phyloP scores from a whole-genome alignment of 2,888 invertebrate species.

The Idaea dimidiata region DNA sequence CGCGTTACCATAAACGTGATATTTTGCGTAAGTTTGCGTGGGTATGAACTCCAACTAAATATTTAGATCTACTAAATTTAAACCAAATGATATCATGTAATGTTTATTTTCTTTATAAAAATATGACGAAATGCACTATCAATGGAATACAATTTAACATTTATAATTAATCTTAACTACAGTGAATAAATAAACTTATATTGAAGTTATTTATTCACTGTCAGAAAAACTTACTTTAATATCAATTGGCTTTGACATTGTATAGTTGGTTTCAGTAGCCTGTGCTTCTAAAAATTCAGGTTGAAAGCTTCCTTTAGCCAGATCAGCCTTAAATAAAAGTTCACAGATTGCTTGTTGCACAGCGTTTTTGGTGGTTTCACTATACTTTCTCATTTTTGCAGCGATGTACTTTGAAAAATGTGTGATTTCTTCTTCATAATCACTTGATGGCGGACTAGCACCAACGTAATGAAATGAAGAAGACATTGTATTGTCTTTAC shows the following conservation, averaged over 20 bases:
- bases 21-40: neutral
- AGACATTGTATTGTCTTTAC: neutral
- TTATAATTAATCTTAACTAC: too few species aligned
- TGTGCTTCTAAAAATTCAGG: neutral
- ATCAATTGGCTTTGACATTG: neutral
- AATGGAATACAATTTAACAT: neutral
- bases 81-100: neutral
- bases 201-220: neutral
- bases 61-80: neutral
- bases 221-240: neutral
- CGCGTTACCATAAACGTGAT: neutral
- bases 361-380: conserved; percentile 36
- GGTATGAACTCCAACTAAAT: neutral
- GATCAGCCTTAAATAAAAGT: conserved; percentile 42
- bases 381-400: conserved; percentile 48
- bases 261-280: neutral
- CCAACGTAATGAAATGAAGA: neutral
- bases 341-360: conserved; percentile 49
- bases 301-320: neutral
- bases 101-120: neutral
- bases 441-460: conserved; percentile 22
- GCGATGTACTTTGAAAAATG: conserved; percentile 43
- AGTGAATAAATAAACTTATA: too few species aligned
- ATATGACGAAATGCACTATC: neutral
- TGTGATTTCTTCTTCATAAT: conserved; percentile 41